These are phyloP conservation scores for Eupithecia dodoneata DNA, from an alignment of 2,888 invertebrate genomes.

Conservation along the genomic window DNA sequence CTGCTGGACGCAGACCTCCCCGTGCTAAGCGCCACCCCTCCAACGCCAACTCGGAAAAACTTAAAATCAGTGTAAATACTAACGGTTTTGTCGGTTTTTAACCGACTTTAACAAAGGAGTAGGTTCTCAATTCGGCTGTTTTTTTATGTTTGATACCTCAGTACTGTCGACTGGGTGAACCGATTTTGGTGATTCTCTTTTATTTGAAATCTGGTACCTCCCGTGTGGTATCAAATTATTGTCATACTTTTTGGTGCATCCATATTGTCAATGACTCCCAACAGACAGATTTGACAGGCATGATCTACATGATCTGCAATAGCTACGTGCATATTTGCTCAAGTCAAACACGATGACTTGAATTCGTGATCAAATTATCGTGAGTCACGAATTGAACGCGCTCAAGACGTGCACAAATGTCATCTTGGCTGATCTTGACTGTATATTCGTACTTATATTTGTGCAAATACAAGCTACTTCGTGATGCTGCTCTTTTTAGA, in stretches of 20 bases:
- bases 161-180: no score
- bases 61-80: no score
- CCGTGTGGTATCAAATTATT: no score
- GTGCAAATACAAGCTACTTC: neutral
- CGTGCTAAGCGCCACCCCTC: no score
- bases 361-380: slow-evolving; percentile 46
- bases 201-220: no score
- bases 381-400: slow-evolving; percentile 41
- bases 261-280: neutral
- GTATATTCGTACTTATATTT: neutral
- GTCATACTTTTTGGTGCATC: neutral
- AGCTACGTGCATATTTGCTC: slow-evolving; percentile 24
- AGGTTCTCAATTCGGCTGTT: no score
- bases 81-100: no score
- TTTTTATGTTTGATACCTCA: no score
- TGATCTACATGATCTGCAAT: neutral
- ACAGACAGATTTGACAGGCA: neutral
- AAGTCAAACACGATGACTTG: slow-evolving; percentile 37
- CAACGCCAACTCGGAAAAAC: no score
- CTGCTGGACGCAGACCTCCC: neutral
- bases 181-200: no score
- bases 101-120: no score
- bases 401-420: slow-evolving; percentile 68
- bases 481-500: neutral
- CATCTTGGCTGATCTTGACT: slow-evolving; percentile 35